A percentile compares a stretch with the other conserved stretches of the same genome.
Evolutionary conservation across 1,140 invertebrate genomes (phyloP).

Genomic region (Riptortus pedestris): DNA sequence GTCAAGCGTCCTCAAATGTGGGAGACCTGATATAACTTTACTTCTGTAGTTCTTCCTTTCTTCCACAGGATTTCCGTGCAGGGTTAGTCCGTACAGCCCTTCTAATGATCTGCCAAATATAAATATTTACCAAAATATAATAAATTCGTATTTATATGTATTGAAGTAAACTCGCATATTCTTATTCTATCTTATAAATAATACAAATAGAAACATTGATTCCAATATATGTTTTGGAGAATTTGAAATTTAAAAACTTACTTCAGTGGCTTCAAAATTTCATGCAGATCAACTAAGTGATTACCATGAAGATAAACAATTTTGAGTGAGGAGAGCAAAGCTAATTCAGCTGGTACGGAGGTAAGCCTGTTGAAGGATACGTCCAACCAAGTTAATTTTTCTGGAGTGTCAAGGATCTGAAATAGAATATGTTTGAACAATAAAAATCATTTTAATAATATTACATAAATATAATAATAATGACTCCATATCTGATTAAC

Average conservation of each 20-base stretch:
- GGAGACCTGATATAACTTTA: constrained; percentile 29
- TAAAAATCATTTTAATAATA: too few species aligned
- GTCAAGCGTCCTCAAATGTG: constrained; percentile 32
- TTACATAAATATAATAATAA: too few species aligned
- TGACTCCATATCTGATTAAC: too few species aligned
- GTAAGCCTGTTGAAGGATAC: constrained; percentile 33
- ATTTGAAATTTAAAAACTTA: too few species aligned
- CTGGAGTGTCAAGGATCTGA: constrained; percentile 31
- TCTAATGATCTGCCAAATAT: constrained; percentile 27
- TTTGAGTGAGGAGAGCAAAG: constrained; percentile 33
- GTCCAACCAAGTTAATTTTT: constrained; percentile 34
- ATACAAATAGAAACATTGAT: too few species aligned
- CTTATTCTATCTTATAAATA: not conserved
- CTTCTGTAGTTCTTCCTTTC: constrained; percentile 30
- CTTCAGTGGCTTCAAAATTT: constrained; percentile 19
- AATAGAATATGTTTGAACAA: constrained; percentile 11
- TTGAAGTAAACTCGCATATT: not conserved
- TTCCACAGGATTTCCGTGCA: constrained; percentile 35
- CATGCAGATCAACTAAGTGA: constrained; percentile 29
- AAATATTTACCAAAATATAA: too few species aligned
- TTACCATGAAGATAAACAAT: constrained; percentile 36
- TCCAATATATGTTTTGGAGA: too few species aligned
- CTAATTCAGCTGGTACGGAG: constrained; percentile 29
- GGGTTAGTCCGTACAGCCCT: constrained; percentile 32
- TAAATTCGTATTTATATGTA: not conserved